Evolutionary conservation across 2,113 vertebrate species (phyloP).

Genomic region (Hipposideros armiger): DNA sequence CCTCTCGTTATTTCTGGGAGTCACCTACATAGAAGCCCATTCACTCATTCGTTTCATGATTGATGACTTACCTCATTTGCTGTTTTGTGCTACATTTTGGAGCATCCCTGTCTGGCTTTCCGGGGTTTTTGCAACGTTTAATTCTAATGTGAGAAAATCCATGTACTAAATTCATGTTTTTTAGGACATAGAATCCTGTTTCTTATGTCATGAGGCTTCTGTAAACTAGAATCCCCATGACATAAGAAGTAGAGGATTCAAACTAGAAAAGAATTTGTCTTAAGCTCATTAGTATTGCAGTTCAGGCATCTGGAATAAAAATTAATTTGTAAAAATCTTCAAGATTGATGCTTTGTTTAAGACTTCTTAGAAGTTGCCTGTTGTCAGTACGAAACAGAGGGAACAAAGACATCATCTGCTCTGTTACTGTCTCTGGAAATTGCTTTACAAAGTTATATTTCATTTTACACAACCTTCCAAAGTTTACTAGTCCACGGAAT

Average conservation of each 20-base stretch:
- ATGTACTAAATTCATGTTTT: not conserved
- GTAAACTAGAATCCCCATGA: not conserved
- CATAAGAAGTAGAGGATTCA: not conserved
- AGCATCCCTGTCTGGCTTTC: no score
- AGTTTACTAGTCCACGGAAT: not conserved
- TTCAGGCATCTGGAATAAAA: conserved; percentile 10
- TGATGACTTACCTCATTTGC: not conserved
- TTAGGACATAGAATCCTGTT: not conserved
- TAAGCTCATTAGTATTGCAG: not conserved
- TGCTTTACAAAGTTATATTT: not conserved
- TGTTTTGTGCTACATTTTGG: not conserved
- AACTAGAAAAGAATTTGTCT: not conserved
- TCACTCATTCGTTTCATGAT: not conserved
- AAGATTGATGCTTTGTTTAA: not conserved
- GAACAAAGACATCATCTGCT: not conserved
- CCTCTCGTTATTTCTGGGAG: not conserved
- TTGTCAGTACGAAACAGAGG: not conserved
- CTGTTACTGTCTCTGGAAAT: not conserved
- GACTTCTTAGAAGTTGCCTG: not conserved
- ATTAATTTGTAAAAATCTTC: not conserved
- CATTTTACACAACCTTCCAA: not conserved
- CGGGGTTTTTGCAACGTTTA: not conserved
- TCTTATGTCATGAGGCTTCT: not conserved
- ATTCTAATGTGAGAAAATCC: not conserved
- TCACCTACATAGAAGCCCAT: not conserved